Percentiles rank a stretch among this genome's conserved stretches.
Evolutionary conservation across 1,140 invertebrate genomes (phyloP).

Genomic region (Centruroides vittatus): DNA sequence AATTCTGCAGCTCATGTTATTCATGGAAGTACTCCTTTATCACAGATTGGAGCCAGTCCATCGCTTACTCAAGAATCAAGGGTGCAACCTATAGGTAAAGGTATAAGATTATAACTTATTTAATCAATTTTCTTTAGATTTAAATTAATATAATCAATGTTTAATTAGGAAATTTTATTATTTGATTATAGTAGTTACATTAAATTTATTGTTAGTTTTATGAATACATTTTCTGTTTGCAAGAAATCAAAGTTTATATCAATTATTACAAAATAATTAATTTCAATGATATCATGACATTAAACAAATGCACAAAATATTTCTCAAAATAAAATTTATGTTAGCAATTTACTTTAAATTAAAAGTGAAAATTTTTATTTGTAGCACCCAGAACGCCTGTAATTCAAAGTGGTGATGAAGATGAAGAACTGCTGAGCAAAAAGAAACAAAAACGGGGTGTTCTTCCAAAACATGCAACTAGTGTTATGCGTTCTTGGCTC

Average conservation of each 20-base stretch:
- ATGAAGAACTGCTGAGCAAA: constrained; percentile 40
- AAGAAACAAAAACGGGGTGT: constrained; percentile 81
- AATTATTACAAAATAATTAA: too few relatives aligned
- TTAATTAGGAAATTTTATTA: too few relatives aligned
- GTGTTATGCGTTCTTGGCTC: constrained; percentile 98
- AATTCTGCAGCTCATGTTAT: constrained; percentile 33
- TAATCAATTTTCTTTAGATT: neutral
- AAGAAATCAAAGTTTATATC: too few relatives aligned
- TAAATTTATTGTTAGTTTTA: too few relatives aligned
- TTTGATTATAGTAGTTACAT: too few relatives aligned
- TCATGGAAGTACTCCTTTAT: constrained; percentile 67
- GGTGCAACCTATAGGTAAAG: constrained; percentile 36
- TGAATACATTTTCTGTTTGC: too few relatives aligned
- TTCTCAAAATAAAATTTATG: too few relatives aligned
- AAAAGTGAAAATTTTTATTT: neutral
- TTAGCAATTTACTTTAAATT: too few relatives aligned
- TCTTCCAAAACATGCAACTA: constrained; percentile 98
- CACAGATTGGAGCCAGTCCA: constrained; percentile 59
- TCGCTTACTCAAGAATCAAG: constrained; percentile 31
- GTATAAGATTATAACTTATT: neutral
- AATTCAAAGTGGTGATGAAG: constrained; percentile 40
- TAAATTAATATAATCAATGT: too few relatives aligned
- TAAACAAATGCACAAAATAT: too few relatives aligned
- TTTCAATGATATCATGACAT: too few relatives aligned
- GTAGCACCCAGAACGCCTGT: constrained; percentile 31